These are phyloP conservation scores for Ophiodon elongatus DNA, from an alignment of 2,113 vertebrate genomes.

Conservation along the genomic window DNA sequence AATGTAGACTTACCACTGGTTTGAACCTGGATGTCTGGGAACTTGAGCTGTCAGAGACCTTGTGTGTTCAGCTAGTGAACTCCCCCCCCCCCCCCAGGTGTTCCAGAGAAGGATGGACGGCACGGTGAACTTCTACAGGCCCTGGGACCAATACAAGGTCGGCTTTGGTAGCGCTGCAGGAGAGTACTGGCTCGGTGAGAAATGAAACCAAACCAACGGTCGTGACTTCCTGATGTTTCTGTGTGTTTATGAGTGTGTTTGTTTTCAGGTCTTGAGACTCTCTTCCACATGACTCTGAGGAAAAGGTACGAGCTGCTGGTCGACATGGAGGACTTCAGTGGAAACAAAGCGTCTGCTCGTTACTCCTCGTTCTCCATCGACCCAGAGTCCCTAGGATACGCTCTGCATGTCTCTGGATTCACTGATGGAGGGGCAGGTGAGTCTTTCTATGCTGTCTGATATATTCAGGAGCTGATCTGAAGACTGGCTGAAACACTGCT, in stretches of 20 bases:
- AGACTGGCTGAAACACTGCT: background rate
- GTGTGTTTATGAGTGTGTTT: background rate
- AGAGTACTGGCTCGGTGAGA: slow-evolving; percentile 63
- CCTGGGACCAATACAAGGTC: slow-evolving; percentile 32
- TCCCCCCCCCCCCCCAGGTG: background rate
- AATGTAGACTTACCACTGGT: no score
- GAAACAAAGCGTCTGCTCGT: slow-evolving; percentile 7
- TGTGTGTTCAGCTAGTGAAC: background rate
- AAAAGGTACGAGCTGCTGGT: slow-evolving; percentile 44
- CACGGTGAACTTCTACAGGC: slow-evolving; percentile 53
- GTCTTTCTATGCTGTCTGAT: no score
- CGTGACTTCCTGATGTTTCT: background rate
- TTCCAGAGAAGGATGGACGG: slow-evolving; percentile 57
- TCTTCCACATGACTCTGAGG: slow-evolving; percentile 12
- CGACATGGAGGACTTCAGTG: slow-evolving; percentile 57
- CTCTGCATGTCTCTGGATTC: slow-evolving; percentile 45
- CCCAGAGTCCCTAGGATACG: background rate
- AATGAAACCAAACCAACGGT: background rate
- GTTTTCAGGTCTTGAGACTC: slow-evolving; percentile 43
- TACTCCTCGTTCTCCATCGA: slow-evolving; percentile 52
- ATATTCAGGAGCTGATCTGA: no score
- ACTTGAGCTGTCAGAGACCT: background rate
- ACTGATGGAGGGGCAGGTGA: slow-evolving; percentile 50
- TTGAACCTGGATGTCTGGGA: no score
- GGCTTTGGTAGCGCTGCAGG: slow-evolving; percentile 49